phyloP scores from a whole-genome alignment of 2,113 vertebrate species.

The Scartelaos histophorus region DNA sequence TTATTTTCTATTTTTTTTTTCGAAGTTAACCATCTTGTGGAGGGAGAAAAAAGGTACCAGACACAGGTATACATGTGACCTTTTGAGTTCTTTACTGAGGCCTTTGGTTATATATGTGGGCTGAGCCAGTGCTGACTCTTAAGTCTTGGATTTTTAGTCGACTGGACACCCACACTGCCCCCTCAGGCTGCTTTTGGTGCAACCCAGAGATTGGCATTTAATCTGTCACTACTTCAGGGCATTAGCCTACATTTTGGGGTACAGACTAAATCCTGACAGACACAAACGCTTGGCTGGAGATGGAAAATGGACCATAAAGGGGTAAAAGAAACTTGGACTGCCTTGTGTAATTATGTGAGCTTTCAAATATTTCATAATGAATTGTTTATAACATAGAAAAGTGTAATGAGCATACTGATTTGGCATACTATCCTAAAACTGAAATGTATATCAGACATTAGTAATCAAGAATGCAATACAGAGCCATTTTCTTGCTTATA shows the following conservation, averaged over 20 bases:
- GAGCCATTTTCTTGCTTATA: no score
- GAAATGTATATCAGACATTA: no score
- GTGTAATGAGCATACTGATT: no score
- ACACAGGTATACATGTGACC: slow-evolving; percentile 61
- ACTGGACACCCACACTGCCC: slow-evolving; percentile 23
- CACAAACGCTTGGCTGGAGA: slow-evolving; percentile 30
- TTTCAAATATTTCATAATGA: no score
- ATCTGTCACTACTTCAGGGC: slow-evolving; percentile 68
- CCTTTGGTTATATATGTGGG: slow-evolving; percentile 57
- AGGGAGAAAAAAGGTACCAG: background rate
- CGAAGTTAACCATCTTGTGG: no score
- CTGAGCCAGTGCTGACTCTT: slow-evolving; percentile 40
- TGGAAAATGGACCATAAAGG: slow-evolving; percentile 2
- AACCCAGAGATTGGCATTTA: slow-evolving; percentile 73
- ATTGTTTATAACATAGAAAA: no score
- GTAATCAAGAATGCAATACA: no score
- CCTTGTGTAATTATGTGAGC: background rate
- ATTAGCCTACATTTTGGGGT: slow-evolving; percentile 73
- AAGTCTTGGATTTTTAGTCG: slow-evolving; percentile 42
- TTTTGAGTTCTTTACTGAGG: slow-evolving; percentile 60
- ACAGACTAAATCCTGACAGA: slow-evolving; percentile 39
- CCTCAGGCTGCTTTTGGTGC: slow-evolving; percentile 62
- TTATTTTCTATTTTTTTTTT: background rate
- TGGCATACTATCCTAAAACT: no score
- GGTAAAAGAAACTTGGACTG: background rate